phyloP scores from a whole-genome alignment of 2,113 vertebrate genomes.

The Sturnira hondurensis region DNA sequence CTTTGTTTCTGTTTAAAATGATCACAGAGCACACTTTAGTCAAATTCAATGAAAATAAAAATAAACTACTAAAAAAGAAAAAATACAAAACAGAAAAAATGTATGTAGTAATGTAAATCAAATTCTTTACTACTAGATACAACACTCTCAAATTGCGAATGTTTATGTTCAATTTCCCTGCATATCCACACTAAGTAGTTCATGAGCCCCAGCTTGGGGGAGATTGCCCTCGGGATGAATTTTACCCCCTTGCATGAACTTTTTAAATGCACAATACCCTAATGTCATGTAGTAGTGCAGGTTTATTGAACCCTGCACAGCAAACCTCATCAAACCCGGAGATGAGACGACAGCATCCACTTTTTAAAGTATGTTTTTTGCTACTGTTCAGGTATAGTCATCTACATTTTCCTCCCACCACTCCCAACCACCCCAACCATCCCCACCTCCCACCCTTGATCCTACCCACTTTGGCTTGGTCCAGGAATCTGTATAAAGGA shows the following conservation, averaged over 20 bases:
- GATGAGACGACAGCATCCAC: background rate
- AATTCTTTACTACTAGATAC: background rate
- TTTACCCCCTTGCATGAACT: background rate
- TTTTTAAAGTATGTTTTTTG: too few relatives aligned
- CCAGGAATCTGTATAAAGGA: too few relatives aligned
- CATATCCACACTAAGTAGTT: background rate
- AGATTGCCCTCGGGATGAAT: background rate
- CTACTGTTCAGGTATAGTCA: too few relatives aligned
- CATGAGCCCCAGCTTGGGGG: background rate
- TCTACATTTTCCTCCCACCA: too few relatives aligned
- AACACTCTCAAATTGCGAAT: background rate
- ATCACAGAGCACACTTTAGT: background rate
- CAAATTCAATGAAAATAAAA: background rate
- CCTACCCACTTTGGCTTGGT: too few relatives aligned
- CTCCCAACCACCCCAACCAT: too few relatives aligned
- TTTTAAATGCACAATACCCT: rapidly evolving
- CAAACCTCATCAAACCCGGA: too few relatives aligned
- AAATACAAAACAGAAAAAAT: background rate
- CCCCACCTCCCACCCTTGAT: too few relatives aligned
- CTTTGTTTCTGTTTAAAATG: background rate
- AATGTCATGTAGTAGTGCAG: too few relatives aligned
- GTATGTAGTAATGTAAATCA: background rate
- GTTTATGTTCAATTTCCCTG: background rate
- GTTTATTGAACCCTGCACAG: background rate
- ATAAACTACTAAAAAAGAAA: background rate